These are phyloP conservation scores for Leptoclinus maculatus DNA, from an alignment of 2,797 vertebrate genomes.

Conservation along the genomic window DNA sequence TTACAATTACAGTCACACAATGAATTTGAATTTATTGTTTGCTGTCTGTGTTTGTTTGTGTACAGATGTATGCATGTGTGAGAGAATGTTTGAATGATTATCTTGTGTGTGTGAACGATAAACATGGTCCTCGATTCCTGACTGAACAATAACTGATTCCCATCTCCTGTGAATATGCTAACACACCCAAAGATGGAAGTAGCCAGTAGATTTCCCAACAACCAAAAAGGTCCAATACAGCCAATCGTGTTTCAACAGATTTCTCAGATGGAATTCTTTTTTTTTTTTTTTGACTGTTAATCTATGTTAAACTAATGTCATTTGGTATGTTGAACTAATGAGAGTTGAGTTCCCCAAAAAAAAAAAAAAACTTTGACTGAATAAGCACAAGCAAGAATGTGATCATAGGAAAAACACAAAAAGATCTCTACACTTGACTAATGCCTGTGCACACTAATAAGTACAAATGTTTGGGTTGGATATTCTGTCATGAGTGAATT, in stretches of 20 bases:
- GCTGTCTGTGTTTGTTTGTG: slow-evolving; percentile 38
- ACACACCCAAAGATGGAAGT: slow-evolving; percentile 58
- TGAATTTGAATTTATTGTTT: slow-evolving; percentile 48
- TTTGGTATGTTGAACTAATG: slow-evolving; percentile 35
- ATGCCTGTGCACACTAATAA: slow-evolving; percentile 9
- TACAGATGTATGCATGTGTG: slow-evolving; percentile 22
- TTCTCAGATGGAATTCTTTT: slow-evolving; percentile 5
- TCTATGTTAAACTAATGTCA: slow-evolving; percentile 30
- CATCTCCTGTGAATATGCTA: slow-evolving; percentile 55
- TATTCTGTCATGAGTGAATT: slow-evolving; percentile 51
- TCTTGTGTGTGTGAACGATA: slow-evolving; percentile 25
- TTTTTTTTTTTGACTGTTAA: slow-evolving; percentile 6
- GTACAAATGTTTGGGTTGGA: slow-evolving; percentile 53
- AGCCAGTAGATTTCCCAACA: slow-evolving; percentile 37
- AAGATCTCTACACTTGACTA: slow-evolving; percentile 22
- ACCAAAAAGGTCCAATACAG: slow-evolving; percentile 14
- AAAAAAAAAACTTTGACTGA: slow-evolving; percentile 34
- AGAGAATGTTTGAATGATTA: slow-evolving; percentile 10
- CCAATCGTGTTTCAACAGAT: neutral
- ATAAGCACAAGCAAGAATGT: slow-evolving; percentile 1
- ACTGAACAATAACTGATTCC: slow-evolving; percentile 73
- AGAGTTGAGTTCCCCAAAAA: slow-evolving; percentile 18
- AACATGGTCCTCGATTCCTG: slow-evolving; percentile 51
- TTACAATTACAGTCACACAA: slow-evolving; percentile 64
- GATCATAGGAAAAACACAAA: slow-evolving; percentile 9